Evolutionary conservation across 2,113 vertebrate genomes (phyloP).

Genomic region (Phalacrocorax carbo): DNA sequence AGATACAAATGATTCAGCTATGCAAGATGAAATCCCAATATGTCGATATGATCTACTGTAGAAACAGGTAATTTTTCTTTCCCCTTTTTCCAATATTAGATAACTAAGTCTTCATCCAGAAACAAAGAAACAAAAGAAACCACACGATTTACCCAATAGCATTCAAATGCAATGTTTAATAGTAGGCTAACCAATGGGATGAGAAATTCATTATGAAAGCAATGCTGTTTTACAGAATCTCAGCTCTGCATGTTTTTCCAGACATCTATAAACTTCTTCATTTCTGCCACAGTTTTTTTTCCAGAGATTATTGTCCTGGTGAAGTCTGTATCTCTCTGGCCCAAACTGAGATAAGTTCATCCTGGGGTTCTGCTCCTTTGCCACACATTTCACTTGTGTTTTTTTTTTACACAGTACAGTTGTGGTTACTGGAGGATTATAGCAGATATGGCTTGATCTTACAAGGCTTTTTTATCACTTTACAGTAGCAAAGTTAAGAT

Average conservation of each 20-base stretch:
- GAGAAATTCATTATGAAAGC: neutral
- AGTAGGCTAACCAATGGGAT: neutral
- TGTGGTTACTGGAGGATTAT: neutral
- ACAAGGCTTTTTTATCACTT: conserved; percentile 41
- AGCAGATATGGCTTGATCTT: neutral
- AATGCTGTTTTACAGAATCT: neutral
- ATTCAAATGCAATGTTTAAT: neutral
- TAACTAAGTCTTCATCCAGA: conserved; percentile 12
- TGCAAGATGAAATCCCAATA: conserved; percentile 46
- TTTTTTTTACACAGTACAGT: neutral
- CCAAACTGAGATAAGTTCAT: neutral
- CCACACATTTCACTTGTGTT: neutral
- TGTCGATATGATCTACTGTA: conserved; percentile 32
- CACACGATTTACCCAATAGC: neutral
- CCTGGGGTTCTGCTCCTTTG: neutral
- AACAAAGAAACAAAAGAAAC: conserved; percentile 56
- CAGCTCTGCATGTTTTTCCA: neutral
- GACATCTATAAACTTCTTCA: neutral
- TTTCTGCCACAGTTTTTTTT: neutral
- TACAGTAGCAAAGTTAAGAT: conserved; percentile 40
- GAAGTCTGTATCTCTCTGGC: neutral
- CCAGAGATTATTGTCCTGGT: neutral
- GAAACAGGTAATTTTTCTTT: conserved; percentile 45
- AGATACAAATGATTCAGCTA: conserved; percentile 57
- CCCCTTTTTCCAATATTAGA: conserved; percentile 1